phyloP scores from a whole-genome alignment of 2,113 vertebrate genomes.

The Bubalus kerabau region DNA sequence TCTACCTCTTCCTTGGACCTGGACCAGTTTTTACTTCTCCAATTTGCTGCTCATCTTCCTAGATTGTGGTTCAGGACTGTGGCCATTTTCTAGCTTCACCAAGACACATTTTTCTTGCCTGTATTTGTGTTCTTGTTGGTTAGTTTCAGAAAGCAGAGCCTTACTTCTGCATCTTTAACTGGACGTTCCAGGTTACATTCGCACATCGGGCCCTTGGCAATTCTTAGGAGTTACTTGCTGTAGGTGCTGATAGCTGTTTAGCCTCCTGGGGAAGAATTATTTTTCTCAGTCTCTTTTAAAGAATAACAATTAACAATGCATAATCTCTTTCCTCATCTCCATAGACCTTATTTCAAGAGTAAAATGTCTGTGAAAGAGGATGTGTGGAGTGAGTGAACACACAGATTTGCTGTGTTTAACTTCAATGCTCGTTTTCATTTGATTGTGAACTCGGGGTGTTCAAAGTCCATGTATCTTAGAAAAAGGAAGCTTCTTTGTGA shows the following conservation, averaged over 20 bases:
- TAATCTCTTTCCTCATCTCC: background rate
- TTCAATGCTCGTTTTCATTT: background rate
- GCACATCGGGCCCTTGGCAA: background rate
- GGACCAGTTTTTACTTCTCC: background rate
- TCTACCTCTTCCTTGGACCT: background rate
- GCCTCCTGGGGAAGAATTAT: background rate
- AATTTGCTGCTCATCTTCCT: background rate
- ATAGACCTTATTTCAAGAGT: background rate
- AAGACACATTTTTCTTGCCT: background rate
- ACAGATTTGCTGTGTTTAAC: background rate
- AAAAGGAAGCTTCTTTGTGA: background rate
- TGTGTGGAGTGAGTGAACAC: background rate
- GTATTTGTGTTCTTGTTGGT: background rate
- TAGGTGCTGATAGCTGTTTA: background rate
- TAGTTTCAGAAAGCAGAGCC: background rate
- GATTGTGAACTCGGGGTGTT: background rate
- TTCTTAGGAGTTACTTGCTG: background rate
- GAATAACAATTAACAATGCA: background rate
- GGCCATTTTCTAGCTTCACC: background rate
- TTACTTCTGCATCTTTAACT: background rate
- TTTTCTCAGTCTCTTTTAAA: background rate
- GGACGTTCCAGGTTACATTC: background rate
- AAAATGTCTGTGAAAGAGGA: background rate
- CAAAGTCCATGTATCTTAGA: background rate
- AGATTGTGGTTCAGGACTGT: background rate